phyloP scores from a whole-genome alignment of 2,113 vertebrate genomes.

The Myanophis thanlyinensis region DNA sequence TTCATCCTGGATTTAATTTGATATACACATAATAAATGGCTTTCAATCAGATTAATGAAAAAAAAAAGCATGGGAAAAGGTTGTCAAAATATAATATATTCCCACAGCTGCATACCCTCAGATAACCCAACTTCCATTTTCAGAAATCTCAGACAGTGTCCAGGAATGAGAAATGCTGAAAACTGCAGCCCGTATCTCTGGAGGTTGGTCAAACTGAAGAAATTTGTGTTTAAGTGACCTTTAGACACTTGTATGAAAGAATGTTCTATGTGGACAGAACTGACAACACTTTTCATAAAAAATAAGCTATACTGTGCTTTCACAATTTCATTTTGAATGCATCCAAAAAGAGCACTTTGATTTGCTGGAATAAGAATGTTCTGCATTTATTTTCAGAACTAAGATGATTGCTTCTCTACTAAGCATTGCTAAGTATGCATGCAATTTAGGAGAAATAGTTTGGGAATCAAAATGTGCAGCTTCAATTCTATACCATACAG shows the following conservation, averaged over 20 bases:
- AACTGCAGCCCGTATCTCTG: neutral
- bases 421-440: neutral
- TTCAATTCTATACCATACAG: neutral
- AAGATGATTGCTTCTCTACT: neutral
- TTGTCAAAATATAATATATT: neutral
- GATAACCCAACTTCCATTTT: neutral
- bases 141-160: neutral
- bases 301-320: neutral
- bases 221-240: neutral
- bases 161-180: neutral
- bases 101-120: neutral
- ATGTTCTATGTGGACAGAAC: neutral
- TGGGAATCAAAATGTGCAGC: neutral
- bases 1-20: neutral
- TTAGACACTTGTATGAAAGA: neutral
- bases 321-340: neutral
- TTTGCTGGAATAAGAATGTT: neutral
- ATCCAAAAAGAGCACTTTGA: neutral
- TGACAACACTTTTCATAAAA: neutral
- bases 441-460: neutral
- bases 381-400: neutral
- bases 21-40: neutral
- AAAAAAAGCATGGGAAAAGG: neutral
- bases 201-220: neutral
- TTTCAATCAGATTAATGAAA: neutral